Conservation (phyloP, 2,113 vertebrate genomes). For the Ceratotherium simum region DNA sequence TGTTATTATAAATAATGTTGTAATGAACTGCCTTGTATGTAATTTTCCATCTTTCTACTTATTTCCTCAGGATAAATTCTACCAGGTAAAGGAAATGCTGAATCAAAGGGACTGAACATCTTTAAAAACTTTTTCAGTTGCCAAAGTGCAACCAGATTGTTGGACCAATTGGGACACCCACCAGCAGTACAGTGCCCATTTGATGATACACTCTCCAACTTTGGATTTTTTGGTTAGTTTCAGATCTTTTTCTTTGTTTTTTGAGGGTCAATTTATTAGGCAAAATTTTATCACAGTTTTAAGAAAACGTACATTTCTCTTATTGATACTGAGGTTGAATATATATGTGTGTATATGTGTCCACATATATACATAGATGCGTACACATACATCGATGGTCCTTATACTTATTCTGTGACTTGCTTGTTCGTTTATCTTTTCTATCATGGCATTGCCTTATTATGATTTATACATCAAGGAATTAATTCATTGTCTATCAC, state of each 20-base stretch:
- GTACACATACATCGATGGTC: fast-evolving
- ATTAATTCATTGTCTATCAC: background rate
- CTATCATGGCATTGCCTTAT: background rate
- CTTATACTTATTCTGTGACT: background rate
- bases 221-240: background rate
- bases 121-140: background rate
- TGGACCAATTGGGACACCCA: background rate
- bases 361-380: background rate
- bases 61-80: background rate
- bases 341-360: fast-evolving
- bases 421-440: background rate
- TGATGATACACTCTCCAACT: background rate
- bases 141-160: background rate
- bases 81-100: background rate
- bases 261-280: background rate
- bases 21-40: background rate
- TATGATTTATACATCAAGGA: background rate
- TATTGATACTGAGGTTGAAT: background rate
- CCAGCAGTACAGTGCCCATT: too few species aligned
- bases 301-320: background rate
- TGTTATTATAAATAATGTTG: background rate
- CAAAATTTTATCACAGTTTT: background rate
- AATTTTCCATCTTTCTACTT: background rate
- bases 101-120: background rate
- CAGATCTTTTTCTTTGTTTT: background rate